Base-by-base conservation (phyloP, 2,888 invertebrate species). In the Junonia oenone region DNA sequence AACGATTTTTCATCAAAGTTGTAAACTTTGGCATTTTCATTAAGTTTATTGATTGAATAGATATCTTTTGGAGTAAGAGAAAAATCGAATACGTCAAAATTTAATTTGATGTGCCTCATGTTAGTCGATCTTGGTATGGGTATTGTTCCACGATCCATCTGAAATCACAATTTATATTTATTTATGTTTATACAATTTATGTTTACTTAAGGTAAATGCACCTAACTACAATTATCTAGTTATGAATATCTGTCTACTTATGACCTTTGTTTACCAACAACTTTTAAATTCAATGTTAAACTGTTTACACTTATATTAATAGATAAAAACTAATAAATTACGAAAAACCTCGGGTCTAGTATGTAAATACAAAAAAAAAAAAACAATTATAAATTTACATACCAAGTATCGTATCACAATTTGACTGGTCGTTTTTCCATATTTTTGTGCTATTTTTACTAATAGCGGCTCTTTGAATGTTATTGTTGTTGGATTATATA, bases 81-180 rank as follows among this genome's bases (percentile, higher is more conserved):
- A n/a, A n/a, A n/a, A n/a, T n/a, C n/a, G n/a, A 0, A 93, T 1
- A 93, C 73, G 51, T 92, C 68, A 26, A 93, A 87, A 68, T 93
- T 93, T 59, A 91, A 78, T 37, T 74, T 68, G 2, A 93, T 83
- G 33, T 92, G 86, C 0, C 74, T 73, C 53, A 83, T 77, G 55
- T 91, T 92, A 0, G 88, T 82, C 0, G 93, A 92, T 72, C 92
- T 93, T 0, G 93, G 93, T 35, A 93, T 91, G 0, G 92, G 91
- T 35, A 92, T 78, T 0, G 86, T 71, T 4, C 89, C 91, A 51
- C 91, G 73, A 38, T 92, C 90, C 15, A 92, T 68, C 91, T 92
- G 70, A 5, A 73, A 37, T 14, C 13, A 14, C 13, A 37, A 14
- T 1, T 11, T 13, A 9, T 29, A 5, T 9, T 29, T 13, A 35